phyloP scores from a whole-genome alignment of 2,113 vertebrate species.

The Prunella himalayana region DNA sequence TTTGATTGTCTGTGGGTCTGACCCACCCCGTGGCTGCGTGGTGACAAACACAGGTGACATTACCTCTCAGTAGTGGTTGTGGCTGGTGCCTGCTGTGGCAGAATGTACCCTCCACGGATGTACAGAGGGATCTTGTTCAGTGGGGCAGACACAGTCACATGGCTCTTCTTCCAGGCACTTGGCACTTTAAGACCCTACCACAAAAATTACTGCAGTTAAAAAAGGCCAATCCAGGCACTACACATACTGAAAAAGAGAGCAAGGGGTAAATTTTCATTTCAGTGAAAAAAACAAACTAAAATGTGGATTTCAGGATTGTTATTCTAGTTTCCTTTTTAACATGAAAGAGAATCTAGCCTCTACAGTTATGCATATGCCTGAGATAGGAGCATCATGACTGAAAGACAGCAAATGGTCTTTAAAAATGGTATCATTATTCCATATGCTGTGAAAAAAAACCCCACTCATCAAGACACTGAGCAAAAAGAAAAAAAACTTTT shows the following conservation, averaged over 20 bases:
- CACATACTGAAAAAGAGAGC: not conserved
- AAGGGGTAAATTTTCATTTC: not conserved
- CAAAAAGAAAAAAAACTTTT: not conserved
- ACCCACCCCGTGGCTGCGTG: fast-evolving
- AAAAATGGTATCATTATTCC: not conserved
- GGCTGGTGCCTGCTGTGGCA: constrained; percentile 32
- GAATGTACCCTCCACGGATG: constrained; percentile 45
- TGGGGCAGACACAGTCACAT: not conserved
- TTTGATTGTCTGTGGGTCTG: not conserved
- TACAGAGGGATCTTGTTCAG: constrained; percentile 50
- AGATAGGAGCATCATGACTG: not conserved
- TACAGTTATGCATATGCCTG: constrained; percentile 6
- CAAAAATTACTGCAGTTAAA: not conserved
- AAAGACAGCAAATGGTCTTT: constrained; percentile 15
- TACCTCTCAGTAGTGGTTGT: constrained; percentile 43
- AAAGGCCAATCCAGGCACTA: not conserved
- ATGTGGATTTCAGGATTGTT: not conserved
- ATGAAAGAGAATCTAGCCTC: not conserved
- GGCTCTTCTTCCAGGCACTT: not conserved
- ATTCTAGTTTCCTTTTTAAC: not conserved
- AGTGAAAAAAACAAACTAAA: not conserved
- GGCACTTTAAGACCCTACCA: not conserved
- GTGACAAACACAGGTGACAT: fast-evolving
- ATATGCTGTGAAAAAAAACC: not conserved
- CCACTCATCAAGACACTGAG: not conserved